A percentile compares a stretch with the other conserved stretches of the same genome.
Conservation (phyloP, 2,113 vertebrate genomes). For the Synchiropus splendidus region DNA sequence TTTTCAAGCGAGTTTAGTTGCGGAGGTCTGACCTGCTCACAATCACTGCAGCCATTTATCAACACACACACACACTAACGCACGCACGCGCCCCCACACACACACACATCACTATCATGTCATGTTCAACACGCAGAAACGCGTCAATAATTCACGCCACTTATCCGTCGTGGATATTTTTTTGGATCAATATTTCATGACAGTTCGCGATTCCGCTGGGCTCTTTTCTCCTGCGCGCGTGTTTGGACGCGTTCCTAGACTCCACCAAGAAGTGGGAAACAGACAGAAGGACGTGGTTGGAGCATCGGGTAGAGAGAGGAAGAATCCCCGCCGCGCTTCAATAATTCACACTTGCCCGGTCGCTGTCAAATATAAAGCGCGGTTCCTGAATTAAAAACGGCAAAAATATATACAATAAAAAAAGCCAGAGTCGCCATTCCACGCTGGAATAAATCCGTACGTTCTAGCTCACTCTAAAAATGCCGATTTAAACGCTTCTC, state of each 20-base stretch:
- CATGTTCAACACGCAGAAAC: too few species aligned
- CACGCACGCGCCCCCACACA: slow-evolving; percentile 2
- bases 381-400: too few species aligned
- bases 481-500: too few species aligned
- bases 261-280: neutral
- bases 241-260: neutral
- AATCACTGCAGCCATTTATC: slow-evolving; percentile 17
- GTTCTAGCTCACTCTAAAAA: too few species aligned
- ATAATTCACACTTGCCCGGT: neutral
- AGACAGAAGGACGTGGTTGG: neutral
- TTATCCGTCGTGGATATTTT: neutral
- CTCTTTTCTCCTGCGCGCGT: neutral
- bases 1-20: slow-evolving; percentile 37
- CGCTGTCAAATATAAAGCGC: too few species aligned
- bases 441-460: too few species aligned
- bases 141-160: too few species aligned
- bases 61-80: neutral
- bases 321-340: neutral
- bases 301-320: neutral
- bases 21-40: slow-evolving; percentile 34
- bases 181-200: slow-evolving; percentile 7
- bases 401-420: too few species aligned
- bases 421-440: too few species aligned
- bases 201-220: neutral
- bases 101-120: neutral